Conservation (phyloP, 2,113 vertebrate genomes). For the Saccopteryx bilineata region DNA sequence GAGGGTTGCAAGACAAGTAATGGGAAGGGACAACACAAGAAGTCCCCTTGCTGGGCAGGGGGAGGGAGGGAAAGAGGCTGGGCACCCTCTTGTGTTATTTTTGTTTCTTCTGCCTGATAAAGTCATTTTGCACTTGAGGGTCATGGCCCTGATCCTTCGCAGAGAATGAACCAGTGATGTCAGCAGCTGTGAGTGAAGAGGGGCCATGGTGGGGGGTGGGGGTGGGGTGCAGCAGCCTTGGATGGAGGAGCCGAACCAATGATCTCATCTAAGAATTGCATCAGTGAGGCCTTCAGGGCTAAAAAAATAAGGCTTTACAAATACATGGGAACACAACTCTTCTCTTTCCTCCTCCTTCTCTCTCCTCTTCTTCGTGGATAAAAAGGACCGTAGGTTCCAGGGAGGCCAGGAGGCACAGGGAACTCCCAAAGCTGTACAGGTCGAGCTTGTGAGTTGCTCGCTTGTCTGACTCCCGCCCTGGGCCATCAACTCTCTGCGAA, state of each 20-base stretch:
- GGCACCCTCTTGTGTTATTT: not conserved
- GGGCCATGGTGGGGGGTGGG: not conserved
- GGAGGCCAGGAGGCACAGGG: not conserved
- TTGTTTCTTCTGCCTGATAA: constrained; percentile 2
- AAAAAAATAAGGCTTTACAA: not conserved
- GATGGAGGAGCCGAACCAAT: not conserved
- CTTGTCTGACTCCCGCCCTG: too few relatives aligned
- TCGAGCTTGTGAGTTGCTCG: accelerated
- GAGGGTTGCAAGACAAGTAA: too few relatives aligned
- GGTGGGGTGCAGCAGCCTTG: not conserved
- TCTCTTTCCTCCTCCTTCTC: not conserved
- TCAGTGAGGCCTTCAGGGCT: not conserved
- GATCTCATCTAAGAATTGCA: not conserved
- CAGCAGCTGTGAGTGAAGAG: not conserved
- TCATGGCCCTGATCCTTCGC: not conserved
- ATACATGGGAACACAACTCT: not conserved
- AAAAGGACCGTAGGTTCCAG: not conserved
- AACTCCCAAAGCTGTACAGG: not conserved
- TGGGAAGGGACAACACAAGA: not conserved
- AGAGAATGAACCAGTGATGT: not conserved
- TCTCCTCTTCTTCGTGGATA: not conserved
- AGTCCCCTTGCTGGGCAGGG: not conserved
- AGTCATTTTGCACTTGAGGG: not conserved
- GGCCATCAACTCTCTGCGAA: not conserved
- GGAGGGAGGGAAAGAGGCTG: not conserved